These are phyloP conservation scores for Alcedo quadribrachys DNA, from an alignment of 2,797 vertebrate species.

Conservation along the genomic window DNA sequence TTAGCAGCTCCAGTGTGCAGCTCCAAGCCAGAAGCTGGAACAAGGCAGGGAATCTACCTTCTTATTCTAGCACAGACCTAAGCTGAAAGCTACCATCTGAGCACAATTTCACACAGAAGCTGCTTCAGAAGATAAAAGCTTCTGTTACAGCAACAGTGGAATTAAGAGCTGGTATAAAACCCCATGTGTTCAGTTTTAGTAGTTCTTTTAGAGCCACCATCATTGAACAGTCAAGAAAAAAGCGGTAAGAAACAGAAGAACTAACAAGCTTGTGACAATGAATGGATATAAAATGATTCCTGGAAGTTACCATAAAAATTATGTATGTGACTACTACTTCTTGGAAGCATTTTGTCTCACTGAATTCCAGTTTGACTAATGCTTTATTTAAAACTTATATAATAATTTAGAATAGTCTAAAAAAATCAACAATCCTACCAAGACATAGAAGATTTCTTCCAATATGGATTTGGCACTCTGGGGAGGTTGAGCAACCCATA, in stretches of 20 bases:
- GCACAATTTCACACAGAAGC: background rate
- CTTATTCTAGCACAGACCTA: background rate
- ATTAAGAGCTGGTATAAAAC: background rate
- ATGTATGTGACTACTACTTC: background rate
- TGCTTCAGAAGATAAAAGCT: background rate
- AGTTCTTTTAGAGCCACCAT: background rate
- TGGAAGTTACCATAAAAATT: background rate
- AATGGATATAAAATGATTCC: background rate
- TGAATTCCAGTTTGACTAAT: background rate
- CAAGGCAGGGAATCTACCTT: background rate
- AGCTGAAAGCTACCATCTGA: background rate
- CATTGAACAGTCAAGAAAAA: background rate
- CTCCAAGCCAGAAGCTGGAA: background rate
- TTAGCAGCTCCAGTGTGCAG: background rate
- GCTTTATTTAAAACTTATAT: constrained; percentile 22
- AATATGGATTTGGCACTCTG: background rate
- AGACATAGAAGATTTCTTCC: background rate
- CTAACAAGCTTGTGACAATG: background rate
- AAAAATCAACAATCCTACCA: background rate
- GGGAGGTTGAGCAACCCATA: background rate
- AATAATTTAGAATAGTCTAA: background rate
- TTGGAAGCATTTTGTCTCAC: background rate
- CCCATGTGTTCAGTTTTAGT: background rate
- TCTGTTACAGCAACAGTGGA: background rate
- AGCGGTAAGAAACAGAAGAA: background rate